Evolutionary conservation across 2,113 vertebrate genomes (phyloP).

Genomic region (Varanus salvator): DNA sequence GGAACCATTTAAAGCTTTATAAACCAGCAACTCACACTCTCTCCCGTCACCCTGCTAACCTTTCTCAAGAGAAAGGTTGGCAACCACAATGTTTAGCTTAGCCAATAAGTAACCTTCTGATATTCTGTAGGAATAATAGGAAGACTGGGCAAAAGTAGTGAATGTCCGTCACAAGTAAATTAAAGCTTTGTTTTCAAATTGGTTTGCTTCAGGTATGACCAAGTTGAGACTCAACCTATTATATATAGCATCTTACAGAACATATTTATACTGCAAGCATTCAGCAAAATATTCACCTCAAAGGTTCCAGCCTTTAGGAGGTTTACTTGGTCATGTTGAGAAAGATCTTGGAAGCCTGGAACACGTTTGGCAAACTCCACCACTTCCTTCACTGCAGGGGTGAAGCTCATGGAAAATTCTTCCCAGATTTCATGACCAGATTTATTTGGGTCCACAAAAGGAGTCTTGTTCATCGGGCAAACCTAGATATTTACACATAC

Average conservation of each 20-base stretch:
- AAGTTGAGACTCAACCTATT: no score
- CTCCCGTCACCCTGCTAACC: background rate
- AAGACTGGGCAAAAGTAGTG: background rate
- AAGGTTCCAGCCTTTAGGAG: slow-evolving; percentile 97
- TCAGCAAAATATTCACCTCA: slow-evolving; percentile 83
- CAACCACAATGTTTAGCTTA: background rate
- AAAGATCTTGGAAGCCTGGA: slow-evolving; percentile 93
- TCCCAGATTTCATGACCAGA: slow-evolving; percentile 97
- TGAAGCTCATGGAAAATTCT: slow-evolving; percentile 98
- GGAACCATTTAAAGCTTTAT: no score
- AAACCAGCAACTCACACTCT: no score
- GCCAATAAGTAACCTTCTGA: background rate
- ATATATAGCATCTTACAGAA: background rate
- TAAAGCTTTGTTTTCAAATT: no score
- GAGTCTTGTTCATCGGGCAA: slow-evolving; percentile 94
- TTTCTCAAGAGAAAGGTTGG: background rate
- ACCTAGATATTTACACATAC: slow-evolving; percentile 78
- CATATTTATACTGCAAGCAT: background rate
- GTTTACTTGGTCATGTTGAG: slow-evolving; percentile 94
- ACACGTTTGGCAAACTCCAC: slow-evolving; percentile 97
- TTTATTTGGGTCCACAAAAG: slow-evolving; percentile 90
- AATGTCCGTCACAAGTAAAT: no score
- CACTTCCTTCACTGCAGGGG: slow-evolving; percentile 95
- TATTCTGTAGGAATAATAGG: background rate
- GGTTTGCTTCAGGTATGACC: no score